Conservation (phyloP, 2,888 invertebrate species). For the Nudaria mundana region DNA sequence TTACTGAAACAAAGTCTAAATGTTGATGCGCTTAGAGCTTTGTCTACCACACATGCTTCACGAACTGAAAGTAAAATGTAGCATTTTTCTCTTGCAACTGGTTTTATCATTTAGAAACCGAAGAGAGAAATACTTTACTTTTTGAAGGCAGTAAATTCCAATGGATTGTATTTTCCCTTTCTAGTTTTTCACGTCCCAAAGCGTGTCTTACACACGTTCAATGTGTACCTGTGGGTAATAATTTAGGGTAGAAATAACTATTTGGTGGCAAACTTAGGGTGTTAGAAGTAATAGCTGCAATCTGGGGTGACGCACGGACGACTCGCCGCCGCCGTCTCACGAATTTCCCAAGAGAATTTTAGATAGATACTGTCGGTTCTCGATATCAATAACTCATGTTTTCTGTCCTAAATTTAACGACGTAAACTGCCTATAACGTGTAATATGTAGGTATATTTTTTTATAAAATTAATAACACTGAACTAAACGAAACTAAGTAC, state of each 20-base stretch:
- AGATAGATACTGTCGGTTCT: slow-evolving; percentile 44
- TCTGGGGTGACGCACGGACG: slow-evolving; percentile 59
- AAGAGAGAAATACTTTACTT: no score
- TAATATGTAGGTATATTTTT: no score
- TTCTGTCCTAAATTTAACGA: not conserved
- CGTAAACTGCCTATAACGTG: no score
- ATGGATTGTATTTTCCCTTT: slow-evolving; percentile 58
- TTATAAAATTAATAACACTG: no score
- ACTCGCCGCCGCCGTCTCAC: slow-evolving; percentile 51
- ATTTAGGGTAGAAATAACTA: slow-evolving; percentile 69
- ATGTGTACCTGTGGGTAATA: slow-evolving; percentile 60
- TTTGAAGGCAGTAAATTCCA: no score
- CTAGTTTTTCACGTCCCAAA: slow-evolving; percentile 52
- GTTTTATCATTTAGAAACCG: no score
- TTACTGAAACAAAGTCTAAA: no score
- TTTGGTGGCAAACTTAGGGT: slow-evolving; percentile 67
- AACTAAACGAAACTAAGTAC: no score
- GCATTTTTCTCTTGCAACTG: no score
- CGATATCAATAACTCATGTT: slow-evolving; percentile 20
- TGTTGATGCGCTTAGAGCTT: no score
- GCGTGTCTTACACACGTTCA: slow-evolving; percentile 44
- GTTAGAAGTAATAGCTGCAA: slow-evolving; percentile 73
- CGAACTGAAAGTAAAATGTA: no score
- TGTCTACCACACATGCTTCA: no score
- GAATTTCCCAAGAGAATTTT: slow-evolving; percentile 70